Conservation (phyloP, 2,113 vertebrate species). For the Pseudorasbora parva region DNA sequence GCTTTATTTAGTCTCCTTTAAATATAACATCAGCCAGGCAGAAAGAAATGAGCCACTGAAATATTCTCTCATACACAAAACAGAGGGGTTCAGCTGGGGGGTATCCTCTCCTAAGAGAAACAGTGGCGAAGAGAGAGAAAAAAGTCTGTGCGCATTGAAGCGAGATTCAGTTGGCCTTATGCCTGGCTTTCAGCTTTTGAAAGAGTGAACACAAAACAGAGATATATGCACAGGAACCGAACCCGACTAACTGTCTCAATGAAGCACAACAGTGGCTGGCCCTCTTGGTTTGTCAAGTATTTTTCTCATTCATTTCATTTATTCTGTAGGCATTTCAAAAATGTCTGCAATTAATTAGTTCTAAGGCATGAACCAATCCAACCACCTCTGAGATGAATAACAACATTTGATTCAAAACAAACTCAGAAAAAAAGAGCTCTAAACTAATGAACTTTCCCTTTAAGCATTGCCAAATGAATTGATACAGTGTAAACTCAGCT, state of each 20-base stretch:
- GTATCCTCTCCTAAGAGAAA: slow-evolving; percentile 39
- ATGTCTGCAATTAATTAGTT: background rate
- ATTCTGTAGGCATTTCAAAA: background rate
- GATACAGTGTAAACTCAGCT: too few species aligned
- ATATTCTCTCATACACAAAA: slow-evolving; percentile 38
- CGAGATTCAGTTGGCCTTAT: slow-evolving; percentile 43
- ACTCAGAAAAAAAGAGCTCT: background rate
- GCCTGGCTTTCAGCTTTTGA: slow-evolving; percentile 43
- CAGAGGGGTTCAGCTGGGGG: slow-evolving; percentile 40
- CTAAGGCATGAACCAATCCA: background rate
- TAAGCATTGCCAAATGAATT: background rate
- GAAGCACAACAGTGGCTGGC: background rate
- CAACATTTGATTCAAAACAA: background rate
- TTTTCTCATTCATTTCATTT: background rate
- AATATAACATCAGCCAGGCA: slow-evolving; percentile 50
- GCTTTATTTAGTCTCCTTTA: slow-evolving; percentile 65
- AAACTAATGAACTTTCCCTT: background rate
- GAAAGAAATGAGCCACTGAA: slow-evolving; percentile 33
- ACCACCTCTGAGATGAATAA: background rate
- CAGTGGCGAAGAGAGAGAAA: background rate
- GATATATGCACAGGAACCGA: slow-evolving; percentile 9
- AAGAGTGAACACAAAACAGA: slow-evolving; percentile 35
- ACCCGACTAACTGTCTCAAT: background rate
- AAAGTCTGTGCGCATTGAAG: background rate
- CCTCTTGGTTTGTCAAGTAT: background rate